phyloP scores from a whole-genome alignment of 2,113 vertebrate genomes.

The Calidris pygmaea region DNA sequence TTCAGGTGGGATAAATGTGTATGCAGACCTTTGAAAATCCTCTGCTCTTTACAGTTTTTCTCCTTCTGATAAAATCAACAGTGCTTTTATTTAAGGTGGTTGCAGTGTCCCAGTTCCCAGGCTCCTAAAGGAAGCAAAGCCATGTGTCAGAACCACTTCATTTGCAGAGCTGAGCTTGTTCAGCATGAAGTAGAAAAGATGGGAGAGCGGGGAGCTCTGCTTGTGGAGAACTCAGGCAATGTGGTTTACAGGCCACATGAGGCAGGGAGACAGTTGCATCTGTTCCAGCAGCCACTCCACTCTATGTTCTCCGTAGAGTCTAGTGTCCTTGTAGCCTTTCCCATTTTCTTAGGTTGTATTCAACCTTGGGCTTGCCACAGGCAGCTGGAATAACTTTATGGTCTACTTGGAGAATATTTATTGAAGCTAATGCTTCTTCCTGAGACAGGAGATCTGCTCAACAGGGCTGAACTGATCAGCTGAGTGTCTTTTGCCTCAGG shows the following conservation, averaged over 20 bases:
- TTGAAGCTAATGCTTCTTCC: not conserved
- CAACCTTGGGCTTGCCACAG: not conserved
- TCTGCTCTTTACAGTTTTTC: not conserved
- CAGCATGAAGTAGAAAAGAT: not conserved
- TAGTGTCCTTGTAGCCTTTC: not conserved
- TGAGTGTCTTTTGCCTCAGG: constrained; percentile 19
- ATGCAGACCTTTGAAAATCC: not conserved
- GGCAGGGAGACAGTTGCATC: not conserved
- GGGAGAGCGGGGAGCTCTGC: not conserved
- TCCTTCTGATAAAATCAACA: not conserved
- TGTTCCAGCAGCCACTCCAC: not conserved
- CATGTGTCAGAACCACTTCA: not conserved
- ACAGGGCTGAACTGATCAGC: constrained; percentile 19
- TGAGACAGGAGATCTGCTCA: not conserved
- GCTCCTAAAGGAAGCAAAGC: not conserved
- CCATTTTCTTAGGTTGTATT: not conserved
- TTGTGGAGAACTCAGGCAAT: not conserved
- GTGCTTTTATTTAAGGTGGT: not conserved
- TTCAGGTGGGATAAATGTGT: not conserved
- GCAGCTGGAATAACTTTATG: not conserved
- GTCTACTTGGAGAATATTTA: not conserved
- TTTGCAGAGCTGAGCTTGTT: not conserved
- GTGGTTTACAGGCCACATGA: not conserved
- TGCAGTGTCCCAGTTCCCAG: not conserved
- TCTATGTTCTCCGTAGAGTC: not conserved